These are phyloP conservation scores for Luscinia luscinia DNA, from an alignment of 2,797 vertebrate species.

Conservation along the genomic window DNA sequence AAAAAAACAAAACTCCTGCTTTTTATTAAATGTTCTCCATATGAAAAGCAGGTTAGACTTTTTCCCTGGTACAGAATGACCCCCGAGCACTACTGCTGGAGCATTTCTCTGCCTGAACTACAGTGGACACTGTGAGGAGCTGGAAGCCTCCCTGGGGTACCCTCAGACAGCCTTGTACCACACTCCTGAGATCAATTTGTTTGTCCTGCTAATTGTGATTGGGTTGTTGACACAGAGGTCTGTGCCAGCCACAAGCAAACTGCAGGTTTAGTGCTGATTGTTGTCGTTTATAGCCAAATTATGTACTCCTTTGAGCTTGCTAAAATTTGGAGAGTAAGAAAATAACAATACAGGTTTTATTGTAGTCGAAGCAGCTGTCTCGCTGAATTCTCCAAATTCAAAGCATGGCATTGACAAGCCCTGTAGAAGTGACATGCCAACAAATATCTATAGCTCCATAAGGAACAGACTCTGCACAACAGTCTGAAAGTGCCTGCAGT, in stretches of 20 bases:
- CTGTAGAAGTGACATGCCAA: neutral
- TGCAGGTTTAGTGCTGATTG: neutral
- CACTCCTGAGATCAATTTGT: neutral
- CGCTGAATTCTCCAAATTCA: neutral
- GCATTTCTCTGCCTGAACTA: neutral
- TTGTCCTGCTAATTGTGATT: neutral
- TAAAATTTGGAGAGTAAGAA: neutral
- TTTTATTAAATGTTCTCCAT: neutral
- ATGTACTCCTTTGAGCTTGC: neutral
- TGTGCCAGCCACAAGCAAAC: neutral
- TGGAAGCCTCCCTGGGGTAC: neutral
- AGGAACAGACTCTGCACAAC: neutral
- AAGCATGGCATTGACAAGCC: neutral
- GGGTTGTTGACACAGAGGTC: neutral
- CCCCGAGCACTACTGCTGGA: neutral
- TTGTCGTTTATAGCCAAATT: neutral
- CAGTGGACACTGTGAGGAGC: neutral
- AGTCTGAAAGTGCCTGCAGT: neutral
- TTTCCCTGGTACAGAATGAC: neutral
- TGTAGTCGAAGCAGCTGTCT: neutral
- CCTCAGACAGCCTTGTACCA: neutral
- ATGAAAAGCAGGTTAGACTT: neutral
- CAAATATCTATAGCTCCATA: rapidly evolving
- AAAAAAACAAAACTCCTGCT: neutral
- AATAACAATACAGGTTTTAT: neutral